Evolutionary conservation across 2,888 invertebrate species (phyloP).

Genomic region (Drosophila anomalata): DNA sequence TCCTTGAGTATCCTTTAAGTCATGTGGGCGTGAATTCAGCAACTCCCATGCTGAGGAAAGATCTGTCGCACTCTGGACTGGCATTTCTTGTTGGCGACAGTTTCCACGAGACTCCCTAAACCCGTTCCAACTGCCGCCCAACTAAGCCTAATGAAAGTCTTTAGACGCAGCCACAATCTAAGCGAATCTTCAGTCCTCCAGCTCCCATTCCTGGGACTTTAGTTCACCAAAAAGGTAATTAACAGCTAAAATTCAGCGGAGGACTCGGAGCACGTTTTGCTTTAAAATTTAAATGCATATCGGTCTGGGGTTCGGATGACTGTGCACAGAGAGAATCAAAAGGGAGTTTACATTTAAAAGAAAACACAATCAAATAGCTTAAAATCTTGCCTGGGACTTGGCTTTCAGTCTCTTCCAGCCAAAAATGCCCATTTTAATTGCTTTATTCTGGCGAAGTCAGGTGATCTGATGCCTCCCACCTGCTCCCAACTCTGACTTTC

Average conservation of each 20-base stretch:
- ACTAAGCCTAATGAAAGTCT: slow-evolving; percentile 78
- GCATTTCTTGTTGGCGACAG: slow-evolving; percentile 59
- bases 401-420: slow-evolving; percentile 43
- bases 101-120: slow-evolving; percentile 68
- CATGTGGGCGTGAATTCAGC: too few relatives aligned
- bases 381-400: slow-evolving; percentile 45
- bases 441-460: slow-evolving; percentile 69
- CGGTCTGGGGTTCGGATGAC: slow-evolving; percentile 49
- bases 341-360: not conserved
- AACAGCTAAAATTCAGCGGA: slow-evolving; percentile 78
- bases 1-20: too few relatives aligned
- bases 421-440: slow-evolving; percentile 79
- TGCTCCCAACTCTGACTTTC: too few relatives aligned
- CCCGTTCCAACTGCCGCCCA: slow-evolving; percentile 72
- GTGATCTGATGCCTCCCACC: slow-evolving; percentile 37
- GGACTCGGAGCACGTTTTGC: slow-evolving; percentile 69
- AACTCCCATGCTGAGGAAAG: too few relatives aligned
- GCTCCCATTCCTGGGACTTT: slow-evolving; percentile 35
- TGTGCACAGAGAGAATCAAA: slow-evolving; percentile 6
- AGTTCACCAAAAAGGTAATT: slow-evolving; percentile 81
- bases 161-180: slow-evolving; percentile 67
- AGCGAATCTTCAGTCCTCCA: slow-evolving; percentile 57
- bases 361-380: not conserved
- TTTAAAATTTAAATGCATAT: slow-evolving; percentile 79
- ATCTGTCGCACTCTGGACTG: too few relatives aligned